Base-by-base conservation (phyloP, 2,888 invertebrate genomes). In the Caenorhabditis japonica region DNA sequence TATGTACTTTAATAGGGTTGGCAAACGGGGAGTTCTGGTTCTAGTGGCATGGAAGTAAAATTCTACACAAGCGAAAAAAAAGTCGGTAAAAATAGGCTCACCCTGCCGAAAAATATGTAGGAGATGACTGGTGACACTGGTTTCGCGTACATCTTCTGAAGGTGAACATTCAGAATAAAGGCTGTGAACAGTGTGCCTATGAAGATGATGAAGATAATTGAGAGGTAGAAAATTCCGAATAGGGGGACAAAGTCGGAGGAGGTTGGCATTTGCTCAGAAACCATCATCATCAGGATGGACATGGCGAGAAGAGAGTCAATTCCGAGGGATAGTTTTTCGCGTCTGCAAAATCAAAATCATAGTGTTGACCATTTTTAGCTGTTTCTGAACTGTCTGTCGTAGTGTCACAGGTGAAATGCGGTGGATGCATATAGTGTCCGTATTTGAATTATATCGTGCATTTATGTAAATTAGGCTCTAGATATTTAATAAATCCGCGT, bases 191-290 rank as follows among this genome's bases (percentile, higher is more conserved):
- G 69, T 13, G 86, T 86, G 34, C 86, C 86, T 19, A 85, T 74
- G 69, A 87, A 86, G 25, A 86, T 86, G n/a, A 86, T 81, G 33
- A 85, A 77, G 10, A 86, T 86, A 23, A 86, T 86, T 1, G 85
- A 77, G 4, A 86, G 78, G 55, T 86, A 86, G 76, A 86, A 85
- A 36, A 85, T 77, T 39, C 81, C 86, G 41, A 86, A 86, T 1
- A 86, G 68, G 1, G 86, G 86, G 7, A 86, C 83, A 52, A 84
- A 86, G 49, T 86, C 86, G 3, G 80, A 81, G 1, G 89, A 89
- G 3, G 89, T 89, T 0, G 90, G 90, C 89, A 89, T 89, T 69
- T 88, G 89, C 71, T 90, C 90, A 4, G 89, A 88, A 12, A 90
- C 88, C 77, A 90, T 88, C 80, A 89, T 87, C 88, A 89, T 88